Evolutionary conservation across 2,113 vertebrate species (phyloP).

Genomic region (Hypomesus transpacificus): DNA sequence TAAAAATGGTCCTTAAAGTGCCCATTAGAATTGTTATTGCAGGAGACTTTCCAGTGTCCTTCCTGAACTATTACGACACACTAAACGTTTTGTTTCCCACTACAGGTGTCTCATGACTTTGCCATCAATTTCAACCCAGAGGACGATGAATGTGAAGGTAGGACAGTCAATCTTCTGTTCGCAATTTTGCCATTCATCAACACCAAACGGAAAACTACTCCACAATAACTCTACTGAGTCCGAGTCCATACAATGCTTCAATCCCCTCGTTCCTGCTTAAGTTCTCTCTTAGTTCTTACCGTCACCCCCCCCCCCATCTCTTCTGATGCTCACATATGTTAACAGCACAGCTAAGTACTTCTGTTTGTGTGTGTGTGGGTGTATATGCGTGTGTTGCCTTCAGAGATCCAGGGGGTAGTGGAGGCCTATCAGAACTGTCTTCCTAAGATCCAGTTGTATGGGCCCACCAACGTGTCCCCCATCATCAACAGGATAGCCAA

Average conservation of each 20-base stretch:
- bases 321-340: neutral
- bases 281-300: neutral
- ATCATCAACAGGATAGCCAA: conserved; percentile 90
- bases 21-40: neutral
- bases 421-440: conserved; percentile 95
- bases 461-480: conserved; percentile 93
- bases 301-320: neutral
- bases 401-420: conserved; percentile 92
- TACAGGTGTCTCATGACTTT: conserved; percentile 93
- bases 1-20: conserved; percentile 25
- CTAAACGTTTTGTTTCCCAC: conserved; percentile 10
- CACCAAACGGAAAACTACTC: neutral
- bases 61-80: conserved; percentile 8
- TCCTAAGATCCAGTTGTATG: conserved; percentile 92
- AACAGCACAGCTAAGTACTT: conserved; percentile 18
- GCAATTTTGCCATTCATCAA: conserved; percentile 8
- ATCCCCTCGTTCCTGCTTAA: neutral
- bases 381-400: conserved; percentile 19
- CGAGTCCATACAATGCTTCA: neutral
- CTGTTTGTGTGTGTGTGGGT: neutral
- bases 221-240: neutral
- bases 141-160: conserved; percentile 94
- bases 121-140: conserved; percentile 95
- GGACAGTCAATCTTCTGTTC: conserved; percentile 14
- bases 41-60: neutral